These are phyloP conservation scores for Uropsilus gracilis DNA, from an alignment of 2,113 vertebrate species.

Conservation along the genomic window DNA sequence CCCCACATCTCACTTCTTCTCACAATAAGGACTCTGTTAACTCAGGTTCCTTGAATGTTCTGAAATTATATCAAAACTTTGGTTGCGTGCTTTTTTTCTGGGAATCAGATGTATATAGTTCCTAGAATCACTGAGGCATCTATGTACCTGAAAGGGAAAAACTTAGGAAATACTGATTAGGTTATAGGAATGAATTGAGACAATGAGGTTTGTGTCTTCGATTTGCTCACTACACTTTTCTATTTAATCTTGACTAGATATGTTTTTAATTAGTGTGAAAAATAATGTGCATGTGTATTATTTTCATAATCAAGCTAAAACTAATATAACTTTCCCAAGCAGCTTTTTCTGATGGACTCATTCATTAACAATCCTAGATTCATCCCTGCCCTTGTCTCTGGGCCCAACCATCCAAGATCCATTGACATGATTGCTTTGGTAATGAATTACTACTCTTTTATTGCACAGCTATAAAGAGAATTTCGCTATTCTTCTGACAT, in stretches of 20 bases:
- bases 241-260: background rate
- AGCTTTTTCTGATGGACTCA: background rate
- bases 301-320: conserved; percentile 47
- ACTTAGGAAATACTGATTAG: background rate
- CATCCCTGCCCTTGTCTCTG: background rate
- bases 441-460: background rate
- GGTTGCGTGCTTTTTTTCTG: background rate
- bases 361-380: background rate
- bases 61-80: conserved; percentile 1
- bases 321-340: background rate
- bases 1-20: background rate
- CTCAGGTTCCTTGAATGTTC: background rate
- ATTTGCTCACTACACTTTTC: background rate
- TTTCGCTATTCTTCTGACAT: conserved; percentile 43
- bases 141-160: conserved; percentile 14
- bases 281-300: background rate
- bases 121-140: conserved; percentile 1
- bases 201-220: conserved; percentile 12
- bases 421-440: background rate
- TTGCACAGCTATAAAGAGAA: conserved; percentile 4
- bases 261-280: background rate
- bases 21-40: background rate
- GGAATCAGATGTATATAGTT: background rate
- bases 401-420: background rate
- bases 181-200: conserved; percentile 23